Base-by-base conservation (phyloP, 1,140 invertebrate genomes). In the Hermetia illucens region DNA sequence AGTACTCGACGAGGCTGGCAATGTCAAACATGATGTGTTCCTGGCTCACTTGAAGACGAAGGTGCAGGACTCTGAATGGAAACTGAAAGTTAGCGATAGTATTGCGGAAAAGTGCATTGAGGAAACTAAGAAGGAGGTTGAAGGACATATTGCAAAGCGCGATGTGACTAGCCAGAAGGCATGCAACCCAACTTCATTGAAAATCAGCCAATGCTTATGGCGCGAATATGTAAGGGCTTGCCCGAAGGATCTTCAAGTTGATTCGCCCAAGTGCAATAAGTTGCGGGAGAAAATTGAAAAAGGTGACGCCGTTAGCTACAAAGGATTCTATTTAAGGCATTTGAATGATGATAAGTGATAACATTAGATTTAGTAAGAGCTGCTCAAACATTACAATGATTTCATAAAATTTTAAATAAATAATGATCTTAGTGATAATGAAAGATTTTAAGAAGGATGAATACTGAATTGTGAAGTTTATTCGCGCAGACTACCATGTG, bases 141-240 rank as follows among this genome's bases (percentile, higher is more conserved):
- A 13, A 6, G 16, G 35, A 38, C 3, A n/a, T n/a, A n/a, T 2
- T 1, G 16, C 18, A 6, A 33, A 31, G 15, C 20, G 16, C 9
- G 34, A 21, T 6, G 13, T 15, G 4, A 21, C n/a, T n/a, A n/a
- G n/a, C n/a, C n/a, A n/a, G n/a, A n/a, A 24, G 20, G 25, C 31
- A 33, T 44, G 43, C 27, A 42, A 36, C 31, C 29, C 24, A 25
- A 15, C 6, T 13, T 36, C 43, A 5, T 25, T 44, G 27, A 21
- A 40, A 32, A 40, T 41, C 10, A 32, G 36, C 20, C 27, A 38
- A n/a, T 44, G 43, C 10, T 35, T 44, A 6, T 44, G 40, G 36
- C 25, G 37, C 21, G 31, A 44, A 38, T 39, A 37, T 13, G 25
- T 35, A 9, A 36, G 31, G n/a, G 40, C 37, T 21, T 44, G 43